phyloP scores from a whole-genome alignment of 2,113 vertebrate genomes.

The Myotis brandtii region DNA sequence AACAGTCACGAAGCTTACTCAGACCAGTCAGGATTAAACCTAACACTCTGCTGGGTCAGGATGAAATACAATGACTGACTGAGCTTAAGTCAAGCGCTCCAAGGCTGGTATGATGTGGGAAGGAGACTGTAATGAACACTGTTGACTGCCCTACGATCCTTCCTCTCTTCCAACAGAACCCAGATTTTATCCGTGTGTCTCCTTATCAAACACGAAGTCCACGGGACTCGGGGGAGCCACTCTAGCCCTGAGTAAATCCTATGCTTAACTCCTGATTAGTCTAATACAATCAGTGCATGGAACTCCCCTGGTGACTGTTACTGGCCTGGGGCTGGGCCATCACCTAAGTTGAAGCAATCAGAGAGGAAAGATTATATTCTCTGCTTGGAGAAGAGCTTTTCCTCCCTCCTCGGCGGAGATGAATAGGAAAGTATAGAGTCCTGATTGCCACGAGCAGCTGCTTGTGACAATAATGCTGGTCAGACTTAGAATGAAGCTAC shows the following conservation, averaged over 20 bases:
- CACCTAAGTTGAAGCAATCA: neutral
- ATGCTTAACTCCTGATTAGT: neutral
- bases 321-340: neutral
- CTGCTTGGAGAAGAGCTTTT: neutral
- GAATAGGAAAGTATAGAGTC: neutral
- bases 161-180: neutral
- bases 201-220: neutral
- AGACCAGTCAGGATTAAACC: neutral
- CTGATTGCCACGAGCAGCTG: neutral
- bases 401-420: neutral
- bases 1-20: neutral
- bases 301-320: neutral
- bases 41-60: neutral
- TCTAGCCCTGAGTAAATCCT: neutral
- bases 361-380: neutral
- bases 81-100: neutral
- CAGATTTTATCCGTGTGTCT: neutral
- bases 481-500: neutral
- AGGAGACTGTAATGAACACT: accelerated
- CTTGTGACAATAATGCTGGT: neutral
- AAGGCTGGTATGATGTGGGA: neutral
- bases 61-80: neutral
- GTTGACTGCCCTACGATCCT: neutral
- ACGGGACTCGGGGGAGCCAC: neutral
- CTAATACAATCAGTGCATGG: neutral